Evolutionary conservation across 2,888 invertebrate genomes (phyloP).

Genomic region (Odontomyia ornata): DNA sequence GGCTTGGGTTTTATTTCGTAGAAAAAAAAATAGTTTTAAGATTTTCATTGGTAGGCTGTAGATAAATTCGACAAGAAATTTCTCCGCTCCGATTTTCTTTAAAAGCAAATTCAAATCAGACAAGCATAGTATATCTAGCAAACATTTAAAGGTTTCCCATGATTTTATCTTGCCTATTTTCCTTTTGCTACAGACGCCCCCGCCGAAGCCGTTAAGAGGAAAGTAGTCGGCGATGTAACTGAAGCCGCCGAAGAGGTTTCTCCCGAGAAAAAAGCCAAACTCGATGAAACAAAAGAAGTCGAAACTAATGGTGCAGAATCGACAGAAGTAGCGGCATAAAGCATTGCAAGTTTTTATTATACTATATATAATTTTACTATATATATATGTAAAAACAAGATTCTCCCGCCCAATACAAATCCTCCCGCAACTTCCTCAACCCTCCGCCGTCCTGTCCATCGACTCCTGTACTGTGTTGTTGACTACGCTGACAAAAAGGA

Average conservation of each 20-base stretch:
- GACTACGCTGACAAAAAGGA: not conserved
- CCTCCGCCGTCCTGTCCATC: not conserved
- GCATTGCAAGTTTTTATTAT: conserved; percentile 49
- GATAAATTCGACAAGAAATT: too few relatives aligned
- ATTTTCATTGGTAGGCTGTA: too few relatives aligned
- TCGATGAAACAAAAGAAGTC: conserved; percentile 62
- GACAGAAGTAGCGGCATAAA: conserved; percentile 64
- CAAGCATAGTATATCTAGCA: too few relatives aligned
- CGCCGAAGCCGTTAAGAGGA: conserved; percentile 63
- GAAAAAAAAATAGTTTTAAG: too few relatives aligned
- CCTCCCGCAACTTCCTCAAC: conserved; percentile 48
- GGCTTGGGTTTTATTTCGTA: too few relatives aligned
- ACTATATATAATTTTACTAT: conserved; percentile 51
- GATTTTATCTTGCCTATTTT: too few relatives aligned
- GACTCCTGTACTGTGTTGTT: too few relatives aligned
- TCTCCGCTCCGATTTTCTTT: too few relatives aligned
- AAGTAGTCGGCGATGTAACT: conserved; percentile 57
- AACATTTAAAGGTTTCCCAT: too few relatives aligned
- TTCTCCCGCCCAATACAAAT: conserved; percentile 41
- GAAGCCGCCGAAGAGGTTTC: conserved; percentile 60
- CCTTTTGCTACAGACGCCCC: conserved; percentile 54
- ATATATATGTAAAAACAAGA: conserved; percentile 52
- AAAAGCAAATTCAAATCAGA: too few relatives aligned
- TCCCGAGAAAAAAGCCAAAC: conserved; percentile 64
- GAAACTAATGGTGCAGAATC: conserved; percentile 63